Evolutionary conservation across 2,797 vertebrate genomes (phyloP), one percentile per base, ranked within the genome.

Genomic region (Numenius phaeopus): DNA sequence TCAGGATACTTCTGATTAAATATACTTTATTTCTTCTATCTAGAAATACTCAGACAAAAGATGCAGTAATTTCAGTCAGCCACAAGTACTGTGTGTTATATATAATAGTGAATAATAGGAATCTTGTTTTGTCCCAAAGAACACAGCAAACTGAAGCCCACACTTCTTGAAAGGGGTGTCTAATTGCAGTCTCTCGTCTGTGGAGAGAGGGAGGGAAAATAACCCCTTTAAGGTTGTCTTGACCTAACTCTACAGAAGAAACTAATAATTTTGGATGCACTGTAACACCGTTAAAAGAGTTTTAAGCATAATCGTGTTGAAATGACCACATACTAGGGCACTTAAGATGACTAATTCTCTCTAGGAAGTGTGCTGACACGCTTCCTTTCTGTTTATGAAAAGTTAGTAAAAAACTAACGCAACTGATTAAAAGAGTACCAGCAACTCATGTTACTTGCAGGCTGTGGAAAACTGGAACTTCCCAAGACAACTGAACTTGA

Each of bases 241-340:
- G 90, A 95, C 85, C 95, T 90, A 66, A 49, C 42, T 93, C 39
- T 72, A 23, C 27, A 90, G 59, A 84, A 76, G 34, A 10, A 82
- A n/a, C 24, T 83, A 87, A 58, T 90, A 67, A 91, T 84, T 90
- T 91, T 6, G 5, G 30, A 65, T 72, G 37, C 23, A 30, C 55
- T 81, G 30, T 58, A 89, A 78, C 47, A 79, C 32, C 49, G 89
- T 83, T 88, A 47, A 75, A 78, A 79, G 14, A 50, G 17, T 69
- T 87, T 86, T 52, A 87, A 80, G 22, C 29, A 61, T 65, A 82
- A 82, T 83, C 10, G 20, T 58, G 23, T 75, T 87, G 61, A 94
- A 91, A 52, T 71, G 17, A 62, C 46, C 11, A 34, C 13, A 7
- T 69, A 82, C 29, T 65, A 78, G 20, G 30, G 17, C 71, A 79